Evolutionary conservation across 2,888 invertebrate genomes (phyloP), one percentile per base, ranked within the genome.

Genomic region (Metacarcinus magister): DNA sequence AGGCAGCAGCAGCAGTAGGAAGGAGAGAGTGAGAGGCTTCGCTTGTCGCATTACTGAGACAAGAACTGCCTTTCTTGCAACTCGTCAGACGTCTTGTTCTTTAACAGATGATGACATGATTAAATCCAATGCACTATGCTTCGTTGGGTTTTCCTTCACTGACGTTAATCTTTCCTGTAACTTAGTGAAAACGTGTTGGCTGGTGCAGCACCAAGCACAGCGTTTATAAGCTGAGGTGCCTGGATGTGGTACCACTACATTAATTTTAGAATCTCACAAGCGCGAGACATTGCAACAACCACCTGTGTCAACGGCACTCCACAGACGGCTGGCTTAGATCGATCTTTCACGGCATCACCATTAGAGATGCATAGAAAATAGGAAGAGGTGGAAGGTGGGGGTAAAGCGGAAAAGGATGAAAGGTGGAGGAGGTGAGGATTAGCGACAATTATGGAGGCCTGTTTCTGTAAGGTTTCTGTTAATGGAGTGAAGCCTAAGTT

Each of bases 381-480:
- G 67, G 67, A 67, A 23, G 67, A 23, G 67, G n/a, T 2, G n/a
- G 23, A 23, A 16, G 2, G 23, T 19, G 5, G 23, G 5, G 67
- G 23, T 1, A 4, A 67, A 7, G 19, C 2, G 75, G 28, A 75
- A 28, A 75, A 28, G 75, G 75, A 75, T 7, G 16, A 60, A 5
- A 67, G 67, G n/a, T 5, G 13, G 54, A 54, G 54, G n/a, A 5
- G 5, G 67, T 23, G 67, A n/a, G 82, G 10, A 32, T 32, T 82
- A 82, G 32, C 82, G 32, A 82, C 32, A 2, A 82, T 10, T 82
- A 82, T 82, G 82, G 82, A 28, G 28, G 82, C 82, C 28, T 82
- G 82, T 82, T 82, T 28, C 82, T 82, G 28, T 28, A 82, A 82
- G 82, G 82, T 32, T 82, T 82, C 28, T 82, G 82, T 32, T 82